Conservation (phyloP, 2,113 vertebrate genomes). For the Eptesicus fuscus region DNA sequence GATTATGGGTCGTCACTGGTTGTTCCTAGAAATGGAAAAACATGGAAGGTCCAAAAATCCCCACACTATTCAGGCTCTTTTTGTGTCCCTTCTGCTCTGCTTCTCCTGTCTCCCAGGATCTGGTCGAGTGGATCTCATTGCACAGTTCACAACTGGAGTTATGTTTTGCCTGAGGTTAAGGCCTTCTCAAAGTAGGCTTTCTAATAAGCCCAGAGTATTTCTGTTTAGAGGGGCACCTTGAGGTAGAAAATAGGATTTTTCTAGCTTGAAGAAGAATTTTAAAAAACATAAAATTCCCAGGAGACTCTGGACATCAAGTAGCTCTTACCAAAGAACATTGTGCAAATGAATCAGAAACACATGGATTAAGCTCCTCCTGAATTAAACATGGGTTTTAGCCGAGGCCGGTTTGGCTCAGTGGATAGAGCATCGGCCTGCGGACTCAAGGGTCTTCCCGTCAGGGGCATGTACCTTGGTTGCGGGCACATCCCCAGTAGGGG, state of each 20-base stretch:
- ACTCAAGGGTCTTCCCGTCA: too few relatives aligned
- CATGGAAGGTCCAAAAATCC: slow-evolving; percentile 15
- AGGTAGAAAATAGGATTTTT: slow-evolving; percentile 60
- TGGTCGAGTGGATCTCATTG: neutral
- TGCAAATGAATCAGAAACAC: slow-evolving; percentile 56
- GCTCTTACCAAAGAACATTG: slow-evolving; percentile 41
- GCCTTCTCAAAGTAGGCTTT: neutral
- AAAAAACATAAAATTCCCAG: slow-evolving; percentile 44
- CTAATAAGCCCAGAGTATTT: neutral
- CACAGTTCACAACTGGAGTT: neutral
- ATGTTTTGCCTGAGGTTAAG: neutral
- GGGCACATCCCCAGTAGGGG: too few relatives aligned
- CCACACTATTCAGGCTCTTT: neutral
- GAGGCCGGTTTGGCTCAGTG: too few relatives aligned
- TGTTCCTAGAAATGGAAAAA: slow-evolving; percentile 66
- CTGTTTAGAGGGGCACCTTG: neutral
- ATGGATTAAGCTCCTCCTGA: slow-evolving; percentile 26
- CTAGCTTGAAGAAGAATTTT: slow-evolving; percentile 35
- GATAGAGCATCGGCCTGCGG: too few relatives aligned
- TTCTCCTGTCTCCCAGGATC: neutral
- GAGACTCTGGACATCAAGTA: slow-evolving; percentile 47
- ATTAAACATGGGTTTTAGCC: slow-evolving; percentile 47
- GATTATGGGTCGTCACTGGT: neutral
- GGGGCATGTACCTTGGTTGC: too few relatives aligned
- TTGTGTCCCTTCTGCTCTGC: neutral